Evolutionary conservation across 2,113 vertebrate species (phyloP).

Genomic region (Capreolus pygargus): DNA sequence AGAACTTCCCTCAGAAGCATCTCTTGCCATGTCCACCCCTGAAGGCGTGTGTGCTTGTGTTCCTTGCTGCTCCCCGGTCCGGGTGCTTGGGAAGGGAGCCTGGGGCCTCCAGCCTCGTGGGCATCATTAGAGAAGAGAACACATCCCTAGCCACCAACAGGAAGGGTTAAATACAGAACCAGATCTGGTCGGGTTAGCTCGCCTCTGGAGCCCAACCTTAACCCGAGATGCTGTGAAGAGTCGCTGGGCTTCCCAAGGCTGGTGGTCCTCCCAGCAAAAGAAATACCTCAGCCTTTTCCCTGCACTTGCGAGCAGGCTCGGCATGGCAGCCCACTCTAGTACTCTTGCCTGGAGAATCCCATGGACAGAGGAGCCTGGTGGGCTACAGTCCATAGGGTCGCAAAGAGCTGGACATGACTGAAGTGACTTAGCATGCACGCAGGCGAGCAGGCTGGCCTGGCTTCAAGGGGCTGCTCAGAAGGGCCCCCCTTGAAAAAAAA

Average conservation of each 20-base stretch:
- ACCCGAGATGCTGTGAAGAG: not conserved
- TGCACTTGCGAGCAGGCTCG: not conserved
- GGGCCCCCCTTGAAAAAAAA: too few species aligned
- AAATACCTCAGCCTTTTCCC: not conserved
- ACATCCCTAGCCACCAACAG: not conserved
- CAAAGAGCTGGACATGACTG: not conserved
- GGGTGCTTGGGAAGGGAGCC: not conserved
- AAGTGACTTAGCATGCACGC: not conserved
- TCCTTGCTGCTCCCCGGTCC: not conserved
- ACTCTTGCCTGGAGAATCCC: not conserved
- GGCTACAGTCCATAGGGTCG: not conserved
- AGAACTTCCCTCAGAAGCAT: not conserved
- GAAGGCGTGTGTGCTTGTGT: not conserved
- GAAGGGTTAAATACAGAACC: not conserved
- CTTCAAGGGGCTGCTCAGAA: not conserved
- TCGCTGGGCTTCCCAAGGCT: not conserved
- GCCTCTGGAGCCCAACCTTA: not conserved
- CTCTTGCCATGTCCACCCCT: not conserved
- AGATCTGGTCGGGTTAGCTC: not conserved
- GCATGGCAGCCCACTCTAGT: not conserved
- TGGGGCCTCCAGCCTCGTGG: not conserved
- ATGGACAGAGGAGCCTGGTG: not conserved
- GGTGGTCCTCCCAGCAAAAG: not conserved
- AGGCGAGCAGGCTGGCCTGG: not conserved
- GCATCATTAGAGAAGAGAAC: not conserved